Evolutionary conservation across 2,888 invertebrate genomes (phyloP).

Genomic region (Mesorhabditis belari): DNA sequence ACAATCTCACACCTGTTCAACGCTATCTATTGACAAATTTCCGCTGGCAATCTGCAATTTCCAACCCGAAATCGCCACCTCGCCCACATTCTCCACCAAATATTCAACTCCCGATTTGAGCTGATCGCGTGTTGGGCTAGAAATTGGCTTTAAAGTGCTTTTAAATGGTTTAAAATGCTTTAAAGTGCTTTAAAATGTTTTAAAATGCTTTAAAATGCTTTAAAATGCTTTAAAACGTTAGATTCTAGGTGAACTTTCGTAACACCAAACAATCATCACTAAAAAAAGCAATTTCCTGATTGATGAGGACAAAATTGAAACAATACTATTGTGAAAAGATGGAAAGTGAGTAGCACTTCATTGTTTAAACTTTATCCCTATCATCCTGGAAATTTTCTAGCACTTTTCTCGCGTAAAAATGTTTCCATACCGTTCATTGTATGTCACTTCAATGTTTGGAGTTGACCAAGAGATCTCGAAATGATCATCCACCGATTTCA

Average conservation of each 20-base stretch:
- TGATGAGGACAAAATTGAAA: too few species aligned
- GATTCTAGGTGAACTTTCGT: too few species aligned
- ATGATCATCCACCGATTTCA: neutral
- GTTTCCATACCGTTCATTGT: neutral
- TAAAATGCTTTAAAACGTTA: too few species aligned
- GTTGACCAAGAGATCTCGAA: neutral
- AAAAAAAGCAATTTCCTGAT: too few species aligned
- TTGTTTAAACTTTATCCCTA: too few species aligned
- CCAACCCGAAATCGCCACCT: neutral
- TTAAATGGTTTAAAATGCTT: neutral
- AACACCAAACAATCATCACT: too few species aligned
- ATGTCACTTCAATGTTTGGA: neutral
- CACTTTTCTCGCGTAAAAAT: too few species aligned
- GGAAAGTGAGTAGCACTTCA: too few species aligned
- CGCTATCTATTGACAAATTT: neutral
- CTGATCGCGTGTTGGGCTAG: neutral
- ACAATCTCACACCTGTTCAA: neutral
- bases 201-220: neutral
- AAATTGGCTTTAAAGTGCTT: neutral
- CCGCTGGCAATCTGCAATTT: neutral
- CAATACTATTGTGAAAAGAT: too few species aligned
- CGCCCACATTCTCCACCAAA: neutral
- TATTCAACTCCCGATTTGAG: neutral
- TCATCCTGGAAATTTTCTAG: too few species aligned
- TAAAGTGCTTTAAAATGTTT: neutral